A percentile compares a stretch with the other conserved stretches of the same genome.
These are phyloP conservation scores for Rhabdornis inornatus DNA, from an alignment of 2,113 vertebrate species.

Conservation along the genomic window DNA sequence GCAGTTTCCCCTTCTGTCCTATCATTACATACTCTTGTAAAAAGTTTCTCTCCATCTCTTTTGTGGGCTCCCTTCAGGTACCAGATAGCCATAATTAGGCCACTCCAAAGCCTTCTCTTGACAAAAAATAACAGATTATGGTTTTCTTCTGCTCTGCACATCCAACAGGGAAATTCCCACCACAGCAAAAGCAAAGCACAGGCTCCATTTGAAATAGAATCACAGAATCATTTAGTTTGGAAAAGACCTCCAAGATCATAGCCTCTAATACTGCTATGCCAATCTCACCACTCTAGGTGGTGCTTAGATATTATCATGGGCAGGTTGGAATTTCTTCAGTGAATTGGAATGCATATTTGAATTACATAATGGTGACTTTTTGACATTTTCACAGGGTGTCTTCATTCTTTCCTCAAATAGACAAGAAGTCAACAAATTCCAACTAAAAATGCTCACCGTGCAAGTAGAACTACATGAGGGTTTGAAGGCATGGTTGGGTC, in stretches of 20 bases:
- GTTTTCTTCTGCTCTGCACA: not conserved
- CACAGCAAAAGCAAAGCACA: not conserved
- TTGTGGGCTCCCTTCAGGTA: too few species aligned
- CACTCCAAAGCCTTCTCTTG: not conserved
- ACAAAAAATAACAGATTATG: not conserved
- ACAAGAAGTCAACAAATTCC: not conserved
- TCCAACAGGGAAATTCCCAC: not conserved
- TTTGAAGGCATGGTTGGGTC: not conserved
- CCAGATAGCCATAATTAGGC: not conserved
- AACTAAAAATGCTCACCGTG: not conserved
- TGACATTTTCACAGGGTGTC: not conserved
- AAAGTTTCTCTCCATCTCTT: not conserved
- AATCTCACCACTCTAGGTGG: not conserved
- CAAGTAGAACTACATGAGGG: not conserved
- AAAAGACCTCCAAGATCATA: not conserved
- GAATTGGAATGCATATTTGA: not conserved
- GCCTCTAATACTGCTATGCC: not conserved
- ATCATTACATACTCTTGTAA: too few species aligned
- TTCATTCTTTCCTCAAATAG: not conserved
- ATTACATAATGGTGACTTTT: not conserved
- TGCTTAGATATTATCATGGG: not conserved
- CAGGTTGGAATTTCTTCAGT: not conserved
- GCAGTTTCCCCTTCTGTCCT: accelerated
- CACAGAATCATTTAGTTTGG: not conserved
- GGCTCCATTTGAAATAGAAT: not conserved